Evolutionary conservation across 2,113 vertebrate genomes (phyloP).

Genomic region (Turnix velox): DNA sequence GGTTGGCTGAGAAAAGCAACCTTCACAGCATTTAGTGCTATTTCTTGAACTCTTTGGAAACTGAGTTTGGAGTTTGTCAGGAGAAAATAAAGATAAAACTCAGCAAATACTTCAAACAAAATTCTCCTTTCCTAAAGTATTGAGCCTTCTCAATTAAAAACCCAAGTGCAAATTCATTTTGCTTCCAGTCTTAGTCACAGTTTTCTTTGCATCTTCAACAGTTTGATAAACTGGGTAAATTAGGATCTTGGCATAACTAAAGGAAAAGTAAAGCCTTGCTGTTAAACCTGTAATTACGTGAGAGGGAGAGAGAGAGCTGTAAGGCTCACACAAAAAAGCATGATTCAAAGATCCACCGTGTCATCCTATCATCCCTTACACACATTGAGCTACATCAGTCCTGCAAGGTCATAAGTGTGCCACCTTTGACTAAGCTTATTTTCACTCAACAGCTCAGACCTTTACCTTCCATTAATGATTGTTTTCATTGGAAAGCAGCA

Average conservation of each 20-base stretch:
- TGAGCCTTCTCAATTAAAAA: neutral
- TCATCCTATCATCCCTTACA: neutral
- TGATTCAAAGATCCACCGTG: constrained; percentile 25
- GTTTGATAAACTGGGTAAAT: neutral
- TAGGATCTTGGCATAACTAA: neutral
- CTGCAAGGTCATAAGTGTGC: neutral
- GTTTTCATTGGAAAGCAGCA: neutral
- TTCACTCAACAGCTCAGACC: neutral
- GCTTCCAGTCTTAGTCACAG: neutral
- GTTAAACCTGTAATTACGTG: neutral
- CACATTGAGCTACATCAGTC: neutral
- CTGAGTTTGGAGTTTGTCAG: neutral
- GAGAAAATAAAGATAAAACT: neutral
- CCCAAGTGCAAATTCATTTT: neutral
- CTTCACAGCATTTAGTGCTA: neutral
- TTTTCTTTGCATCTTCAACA: neutral
- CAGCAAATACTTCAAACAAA: neutral
- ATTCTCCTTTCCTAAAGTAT: neutral
- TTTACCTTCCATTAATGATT: neutral
- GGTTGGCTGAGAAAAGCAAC: constrained; percentile 11
- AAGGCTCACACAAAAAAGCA: neutral
- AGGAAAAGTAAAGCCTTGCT: constrained; percentile 24
- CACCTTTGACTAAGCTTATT: neutral
- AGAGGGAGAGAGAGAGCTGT: neutral
- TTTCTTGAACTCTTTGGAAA: neutral